Percentiles rank a stretch among this genome's conserved stretches.
These are phyloP conservation scores for Chascanopsetta lugubris DNA, from an alignment of 2,113 vertebrate genomes.

Conservation along the genomic window DNA sequence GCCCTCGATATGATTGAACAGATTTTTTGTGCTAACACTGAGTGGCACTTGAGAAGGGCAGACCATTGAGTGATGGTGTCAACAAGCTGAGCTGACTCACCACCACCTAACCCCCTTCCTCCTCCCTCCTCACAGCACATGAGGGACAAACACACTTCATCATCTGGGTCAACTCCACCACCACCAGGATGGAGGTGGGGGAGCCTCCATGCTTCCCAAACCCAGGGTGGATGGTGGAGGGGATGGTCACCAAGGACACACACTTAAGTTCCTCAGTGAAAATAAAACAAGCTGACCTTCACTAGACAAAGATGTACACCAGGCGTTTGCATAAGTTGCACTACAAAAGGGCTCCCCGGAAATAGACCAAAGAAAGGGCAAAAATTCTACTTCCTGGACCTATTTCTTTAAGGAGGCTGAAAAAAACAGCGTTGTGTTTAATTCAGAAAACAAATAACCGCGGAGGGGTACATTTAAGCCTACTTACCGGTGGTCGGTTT, in stretches of 20 bases:
- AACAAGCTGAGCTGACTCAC: constrained; percentile 63
- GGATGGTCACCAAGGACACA: constrained; percentile 50
- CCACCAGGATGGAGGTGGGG: constrained; percentile 39
- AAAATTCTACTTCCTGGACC: constrained; percentile 31
- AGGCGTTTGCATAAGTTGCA: not conserved
- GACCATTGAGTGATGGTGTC: constrained; percentile 62
- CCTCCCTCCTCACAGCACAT: constrained; percentile 13
- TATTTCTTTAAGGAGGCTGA: constrained; percentile 5
- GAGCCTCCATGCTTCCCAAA: constrained; percentile 42
- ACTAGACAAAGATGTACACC: constrained; percentile 23
- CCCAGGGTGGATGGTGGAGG: not conserved
- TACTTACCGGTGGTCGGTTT: constrained; percentile 89
- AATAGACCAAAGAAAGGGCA: constrained; percentile 36
- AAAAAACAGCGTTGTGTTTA: not conserved
- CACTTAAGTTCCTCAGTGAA: constrained; percentile 29
- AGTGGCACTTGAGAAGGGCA: constrained; percentile 54
- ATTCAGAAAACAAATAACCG: not conserved
- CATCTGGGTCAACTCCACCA: constrained; percentile 67
- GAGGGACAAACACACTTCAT: constrained; percentile 53
- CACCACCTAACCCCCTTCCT: no score
- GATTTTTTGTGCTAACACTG: constrained; percentile 24
- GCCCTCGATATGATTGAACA: constrained; percentile 4
- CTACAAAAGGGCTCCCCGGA: constrained; percentile 47
- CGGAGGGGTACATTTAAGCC: constrained; percentile 6
- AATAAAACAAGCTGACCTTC: constrained; percentile 32